Evolutionary conservation across 2,113 vertebrate genomes (phyloP).

Genomic region (Pyrgilauda ruficollis): DNA sequence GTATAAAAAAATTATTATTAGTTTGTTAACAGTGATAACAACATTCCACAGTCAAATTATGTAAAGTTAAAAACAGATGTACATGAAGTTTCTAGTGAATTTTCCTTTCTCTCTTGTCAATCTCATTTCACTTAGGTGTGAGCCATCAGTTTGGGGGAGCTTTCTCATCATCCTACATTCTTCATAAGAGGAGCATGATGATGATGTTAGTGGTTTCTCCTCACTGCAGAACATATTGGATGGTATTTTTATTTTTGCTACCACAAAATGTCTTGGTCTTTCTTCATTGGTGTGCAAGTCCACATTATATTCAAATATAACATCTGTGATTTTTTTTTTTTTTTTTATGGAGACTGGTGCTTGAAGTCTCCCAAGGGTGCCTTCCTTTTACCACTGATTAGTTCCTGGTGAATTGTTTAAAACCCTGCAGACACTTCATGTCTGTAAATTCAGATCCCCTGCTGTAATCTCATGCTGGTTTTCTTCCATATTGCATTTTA

Average conservation of each 20-base stretch:
- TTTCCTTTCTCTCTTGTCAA: background rate
- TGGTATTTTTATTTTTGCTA: background rate
- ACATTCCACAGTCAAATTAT: background rate
- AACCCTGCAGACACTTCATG: background rate
- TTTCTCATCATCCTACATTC: background rate
- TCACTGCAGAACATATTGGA: background rate
- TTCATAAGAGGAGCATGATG: background rate
- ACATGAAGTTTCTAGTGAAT: background rate
- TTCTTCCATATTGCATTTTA: background rate
- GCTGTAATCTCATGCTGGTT: background rate
- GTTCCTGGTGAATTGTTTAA: background rate
- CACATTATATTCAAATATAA: background rate
- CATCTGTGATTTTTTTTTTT: background rate
- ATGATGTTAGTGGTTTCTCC: background rate
- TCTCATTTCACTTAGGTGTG: background rate
- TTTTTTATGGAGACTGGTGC: background rate
- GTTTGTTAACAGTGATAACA: background rate
- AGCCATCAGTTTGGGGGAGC: accelerated
- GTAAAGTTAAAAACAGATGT: background rate
- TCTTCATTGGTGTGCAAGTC: background rate
- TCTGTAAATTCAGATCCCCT: background rate
- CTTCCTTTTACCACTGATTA: background rate
- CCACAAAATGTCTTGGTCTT: background rate
- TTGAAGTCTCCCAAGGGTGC: background rate
- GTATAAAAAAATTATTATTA: background rate